Conservation (phyloP, 2,113 vertebrate species). For the Parotia lawesii region DNA sequence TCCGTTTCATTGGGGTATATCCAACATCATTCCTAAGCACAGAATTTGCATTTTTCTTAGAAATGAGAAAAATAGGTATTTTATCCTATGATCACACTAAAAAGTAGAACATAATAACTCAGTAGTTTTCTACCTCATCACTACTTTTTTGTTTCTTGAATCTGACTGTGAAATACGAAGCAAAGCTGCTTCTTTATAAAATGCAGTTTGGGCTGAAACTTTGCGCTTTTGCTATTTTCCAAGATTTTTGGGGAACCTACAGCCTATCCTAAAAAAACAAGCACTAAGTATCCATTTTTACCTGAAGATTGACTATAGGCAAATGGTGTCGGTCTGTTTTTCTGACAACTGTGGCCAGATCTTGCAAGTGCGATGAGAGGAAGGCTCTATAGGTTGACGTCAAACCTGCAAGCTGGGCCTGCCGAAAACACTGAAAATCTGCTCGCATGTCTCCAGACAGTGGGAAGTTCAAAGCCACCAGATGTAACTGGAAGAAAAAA, state of each 20-base stretch:
- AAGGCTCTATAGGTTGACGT: constrained; percentile 87
- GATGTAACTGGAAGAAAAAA: constrained; percentile 77
- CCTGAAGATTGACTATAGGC: constrained; percentile 93
- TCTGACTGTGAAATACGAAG: neutral
- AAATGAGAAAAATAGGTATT: neutral
- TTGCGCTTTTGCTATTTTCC: neutral
- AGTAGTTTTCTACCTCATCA: neutral
- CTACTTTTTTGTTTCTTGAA: neutral
- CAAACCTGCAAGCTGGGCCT: constrained; percentile 88
- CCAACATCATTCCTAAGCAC: neutral
- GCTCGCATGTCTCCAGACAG: constrained; percentile 83
- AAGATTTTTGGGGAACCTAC: neutral
- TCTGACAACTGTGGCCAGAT: constrained; percentile 84
- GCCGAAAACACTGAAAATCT: constrained; percentile 88
- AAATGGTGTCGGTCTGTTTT: constrained; percentile 79
- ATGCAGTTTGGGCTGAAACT: neutral
- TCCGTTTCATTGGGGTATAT: neutral
- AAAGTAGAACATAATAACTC: neutral
- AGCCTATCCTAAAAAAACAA: neutral
- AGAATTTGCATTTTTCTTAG: neutral
- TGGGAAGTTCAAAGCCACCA: constrained; percentile 89
- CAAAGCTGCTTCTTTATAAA: neutral
- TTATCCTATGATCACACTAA: neutral
- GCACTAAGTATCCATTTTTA: constrained; percentile 48
- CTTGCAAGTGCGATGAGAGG: constrained; percentile 87